Evolutionary conservation across 2,113 vertebrate genomes (phyloP).

Genomic region (Anolis sagrei): DNA sequence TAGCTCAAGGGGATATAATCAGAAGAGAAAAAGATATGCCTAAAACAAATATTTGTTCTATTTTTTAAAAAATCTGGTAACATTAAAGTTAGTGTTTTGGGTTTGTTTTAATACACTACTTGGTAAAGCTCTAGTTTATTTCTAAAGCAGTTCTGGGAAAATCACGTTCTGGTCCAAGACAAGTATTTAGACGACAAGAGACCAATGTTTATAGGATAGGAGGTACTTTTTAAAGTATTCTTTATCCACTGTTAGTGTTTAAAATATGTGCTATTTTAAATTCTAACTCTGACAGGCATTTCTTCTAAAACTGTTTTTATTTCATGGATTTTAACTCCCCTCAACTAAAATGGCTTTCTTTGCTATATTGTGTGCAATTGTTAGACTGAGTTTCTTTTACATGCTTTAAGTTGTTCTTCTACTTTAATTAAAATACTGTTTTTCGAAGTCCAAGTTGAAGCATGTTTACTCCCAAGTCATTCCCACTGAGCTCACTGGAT

Average conservation of each 20-base stretch:
- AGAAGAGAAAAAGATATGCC: neutral
- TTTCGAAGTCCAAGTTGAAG: neutral
- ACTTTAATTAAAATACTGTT: neutral
- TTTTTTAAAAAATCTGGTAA: neutral
- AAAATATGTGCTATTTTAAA: conserved; percentile 28
- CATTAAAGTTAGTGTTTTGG: neutral
- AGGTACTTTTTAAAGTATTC: neutral
- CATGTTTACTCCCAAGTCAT: neutral
- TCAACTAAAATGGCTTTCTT: conserved; percentile 7
- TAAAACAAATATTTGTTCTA: neutral
- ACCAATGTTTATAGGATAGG: conserved; percentile 13
- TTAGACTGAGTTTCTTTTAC: neutral
- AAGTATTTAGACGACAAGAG: neutral
- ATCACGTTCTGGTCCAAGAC: neutral
- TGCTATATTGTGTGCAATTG: neutral
- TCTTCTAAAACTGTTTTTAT: conserved; percentile 21
- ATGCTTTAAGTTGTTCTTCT: neutral
- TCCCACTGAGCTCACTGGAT: neutral
- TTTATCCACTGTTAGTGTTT: conserved; percentile 4
- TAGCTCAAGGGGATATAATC: neutral
- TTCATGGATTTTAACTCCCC: neutral
- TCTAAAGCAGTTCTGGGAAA: no score
- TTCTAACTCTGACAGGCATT: neutral
- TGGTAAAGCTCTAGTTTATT: neutral
- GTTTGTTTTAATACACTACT: neutral